These are phyloP conservation scores for Raja brachyura DNA, from an alignment of 2,113 vertebrate genomes.

Conservation along the genomic window DNA sequence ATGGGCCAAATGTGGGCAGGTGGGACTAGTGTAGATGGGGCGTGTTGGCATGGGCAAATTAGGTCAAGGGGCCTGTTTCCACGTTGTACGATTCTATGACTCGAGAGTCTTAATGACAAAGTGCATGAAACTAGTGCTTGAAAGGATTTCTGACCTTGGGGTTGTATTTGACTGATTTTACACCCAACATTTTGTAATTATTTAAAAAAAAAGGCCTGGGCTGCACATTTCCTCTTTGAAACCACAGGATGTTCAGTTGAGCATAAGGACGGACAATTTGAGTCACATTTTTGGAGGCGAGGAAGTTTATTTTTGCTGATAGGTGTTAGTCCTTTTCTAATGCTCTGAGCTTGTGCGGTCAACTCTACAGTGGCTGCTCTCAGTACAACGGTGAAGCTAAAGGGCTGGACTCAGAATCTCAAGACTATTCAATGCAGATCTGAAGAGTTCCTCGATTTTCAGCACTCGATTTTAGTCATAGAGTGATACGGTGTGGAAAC, in stretches of 20 bases:
- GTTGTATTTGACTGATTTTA: neutral
- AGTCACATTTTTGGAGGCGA: neutral
- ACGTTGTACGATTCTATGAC: no score
- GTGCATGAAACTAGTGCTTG: neutral
- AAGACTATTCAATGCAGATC: neutral
- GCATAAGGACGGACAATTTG: neutral
- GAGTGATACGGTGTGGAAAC: no score
- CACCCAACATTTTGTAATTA: neutral
- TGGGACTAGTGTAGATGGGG: no score
- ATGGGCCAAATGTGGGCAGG: no score
- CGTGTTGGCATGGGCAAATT: no score
- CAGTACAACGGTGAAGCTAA: neutral
- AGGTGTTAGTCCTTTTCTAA: neutral
- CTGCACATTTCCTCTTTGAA: neutral
- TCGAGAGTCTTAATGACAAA: neutral
- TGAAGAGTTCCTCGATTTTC: no score
- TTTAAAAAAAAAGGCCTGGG: neutral
- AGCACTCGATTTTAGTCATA: neutral
- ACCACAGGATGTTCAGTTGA: slow-evolving; percentile 11
- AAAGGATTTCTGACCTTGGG: no score
- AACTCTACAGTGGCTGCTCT: no score
- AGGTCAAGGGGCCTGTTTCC: no score
- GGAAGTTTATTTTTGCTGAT: neutral
- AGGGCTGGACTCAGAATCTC: neutral
- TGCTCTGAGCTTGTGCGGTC: neutral